Percentiles rank a stretch among this genome's conserved stretches.
phyloP scores from a whole-genome alignment of 2,888 invertebrate genomes.

The Clostera curtula region DNA sequence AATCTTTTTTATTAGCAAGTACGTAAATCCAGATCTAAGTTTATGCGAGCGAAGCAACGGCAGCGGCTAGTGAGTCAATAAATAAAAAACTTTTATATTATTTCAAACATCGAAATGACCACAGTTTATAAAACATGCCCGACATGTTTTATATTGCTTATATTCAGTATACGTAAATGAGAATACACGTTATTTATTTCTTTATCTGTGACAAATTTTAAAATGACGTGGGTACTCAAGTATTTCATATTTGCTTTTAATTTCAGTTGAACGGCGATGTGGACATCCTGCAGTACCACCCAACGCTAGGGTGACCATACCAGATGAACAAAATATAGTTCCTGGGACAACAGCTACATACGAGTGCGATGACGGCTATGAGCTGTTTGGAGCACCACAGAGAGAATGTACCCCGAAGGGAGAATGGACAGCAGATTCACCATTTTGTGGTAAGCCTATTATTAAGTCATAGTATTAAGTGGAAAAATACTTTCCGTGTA shows the following conservation, averaged over 20 bases:
- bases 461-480: neutral
- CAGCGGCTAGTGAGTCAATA: too few relatives aligned
- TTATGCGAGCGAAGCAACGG: too few relatives aligned
- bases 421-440: constrained; percentile 87
- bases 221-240: too few relatives aligned
- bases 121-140: too few relatives aligned
- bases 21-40: too few relatives aligned
- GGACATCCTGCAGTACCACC: constrained; percentile 90
- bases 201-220: neutral
- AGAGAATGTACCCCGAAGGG: constrained; percentile 81
- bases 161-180: too few relatives aligned
- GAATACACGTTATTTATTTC: too few relatives aligned
- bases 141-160: too few relatives aligned
- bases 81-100: too few relatives aligned
- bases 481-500: too few relatives aligned
- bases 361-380: constrained; percentile 91
- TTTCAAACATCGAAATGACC: too few relatives aligned
- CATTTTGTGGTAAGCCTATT: constrained; percentile 83
- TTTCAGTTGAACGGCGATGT: constrained; percentile 74
- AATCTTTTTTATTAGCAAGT: too few relatives aligned
- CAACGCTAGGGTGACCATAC: constrained; percentile 83
- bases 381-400: constrained; percentile 85
- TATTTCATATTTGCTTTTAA: constrained; percentile 1
- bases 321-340: constrained; percentile 64
- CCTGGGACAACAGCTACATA: constrained; percentile 82